Evolutionary conservation across 2,113 vertebrate genomes (phyloP).

Genomic region (Saccopteryx bilineata): DNA sequence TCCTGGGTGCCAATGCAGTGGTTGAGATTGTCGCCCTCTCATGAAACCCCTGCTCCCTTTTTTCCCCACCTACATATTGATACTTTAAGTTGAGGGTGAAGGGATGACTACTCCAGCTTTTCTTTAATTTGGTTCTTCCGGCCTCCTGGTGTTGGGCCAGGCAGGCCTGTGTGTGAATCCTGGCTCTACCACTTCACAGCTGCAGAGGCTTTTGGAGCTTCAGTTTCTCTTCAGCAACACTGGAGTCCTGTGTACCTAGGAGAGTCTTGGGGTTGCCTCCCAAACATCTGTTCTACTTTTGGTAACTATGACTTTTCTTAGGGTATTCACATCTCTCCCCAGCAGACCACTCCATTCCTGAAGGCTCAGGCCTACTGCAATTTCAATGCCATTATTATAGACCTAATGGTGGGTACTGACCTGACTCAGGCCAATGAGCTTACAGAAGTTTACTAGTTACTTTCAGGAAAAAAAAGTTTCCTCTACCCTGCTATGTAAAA

Average conservation of each 20-base stretch:
- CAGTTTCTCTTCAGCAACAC: neutral
- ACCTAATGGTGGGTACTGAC: neutral
- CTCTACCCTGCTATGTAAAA: neutral
- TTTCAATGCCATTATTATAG: neutral
- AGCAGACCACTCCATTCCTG: neutral
- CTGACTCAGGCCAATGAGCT: conserved; percentile 1
- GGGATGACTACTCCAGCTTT: neutral
- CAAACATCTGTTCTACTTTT: conserved; percentile 23
- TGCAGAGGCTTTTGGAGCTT: neutral
- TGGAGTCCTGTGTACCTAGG: neutral
- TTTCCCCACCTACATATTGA: neutral
- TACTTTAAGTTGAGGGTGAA: neutral
- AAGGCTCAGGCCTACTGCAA: neutral
- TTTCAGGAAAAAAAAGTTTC: neutral
- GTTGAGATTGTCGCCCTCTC: neutral
- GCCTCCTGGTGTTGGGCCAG: neutral
- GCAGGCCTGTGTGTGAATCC: neutral
- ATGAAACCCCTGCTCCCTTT: neutral
- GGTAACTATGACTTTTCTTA: conserved; percentile 2
- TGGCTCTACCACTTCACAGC: neutral
- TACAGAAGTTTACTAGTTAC: neutral
- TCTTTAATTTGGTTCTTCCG: conserved; percentile 34
- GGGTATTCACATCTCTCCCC: neutral
- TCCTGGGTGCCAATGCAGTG: neutral
- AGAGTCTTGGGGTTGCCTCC: neutral